Evolutionary conservation across 2,888 invertebrate species (phyloP), one percentile per base, ranked within the genome.

Genomic region (Tetranychus truncatus): DNA sequence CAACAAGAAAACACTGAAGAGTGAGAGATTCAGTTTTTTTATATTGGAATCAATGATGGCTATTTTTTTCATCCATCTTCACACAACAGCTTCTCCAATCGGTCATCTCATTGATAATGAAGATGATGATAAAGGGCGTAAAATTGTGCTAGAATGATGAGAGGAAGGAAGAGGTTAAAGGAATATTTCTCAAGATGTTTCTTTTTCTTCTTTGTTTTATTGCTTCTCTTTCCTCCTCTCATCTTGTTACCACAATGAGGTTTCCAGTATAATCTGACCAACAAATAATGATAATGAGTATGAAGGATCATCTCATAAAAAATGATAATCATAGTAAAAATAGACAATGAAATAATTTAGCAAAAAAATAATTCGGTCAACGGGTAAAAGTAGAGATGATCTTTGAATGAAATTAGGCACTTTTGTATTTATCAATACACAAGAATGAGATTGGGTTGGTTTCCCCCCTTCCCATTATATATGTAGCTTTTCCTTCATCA

Each of bases 141-240:
- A 66, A 69, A 24, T n/a, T 69, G 69, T 24, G 69, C n/a, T 24
- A 69, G 1, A 11, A 69, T 69, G 69, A 18, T 69, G 69, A n/a
- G 11, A n/a, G 69, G n/a, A n/a, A 69, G 69, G 34, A 11, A n/a
- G 69, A 69, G 15, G 55, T 9, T 55, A 15, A 55, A 15, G 15
- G 3, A 55, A 55, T 9, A 15, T 55, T 55, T 55, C 55, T 55
- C 55, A 55, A 55, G 55, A 55, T 55, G 9, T 55, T 15, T 55
- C 55, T 55, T 15, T 7, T 15, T 55, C 55, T 55, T 15, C 15
- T 15, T 55, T 55, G 15, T 55, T 55, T 15, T 55, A 15, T 55
- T 15, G 55, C 55, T 55, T 15, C 15, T 15, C 55, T 55, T 55
- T 55, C 55, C 55, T 55, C 15, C 55, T 15, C 9, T 55, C 55